Percentiles rank a stretch among this genome's conserved stretches.
Evolutionary conservation across 2,113 vertebrate species (phyloP).

Genomic region (Neomonachus schauinslandi): DNA sequence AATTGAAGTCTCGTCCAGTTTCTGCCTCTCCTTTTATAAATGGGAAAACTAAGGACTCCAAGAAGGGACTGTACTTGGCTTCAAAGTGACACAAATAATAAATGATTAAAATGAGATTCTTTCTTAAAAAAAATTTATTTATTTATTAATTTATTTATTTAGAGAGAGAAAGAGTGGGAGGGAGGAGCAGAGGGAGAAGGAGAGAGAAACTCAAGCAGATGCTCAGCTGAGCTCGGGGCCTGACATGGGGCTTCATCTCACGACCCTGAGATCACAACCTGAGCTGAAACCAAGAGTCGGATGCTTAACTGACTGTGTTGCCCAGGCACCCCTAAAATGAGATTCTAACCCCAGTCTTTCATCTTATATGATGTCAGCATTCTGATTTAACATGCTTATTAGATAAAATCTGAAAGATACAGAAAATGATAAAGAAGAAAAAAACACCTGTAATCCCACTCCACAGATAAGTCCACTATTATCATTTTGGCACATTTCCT

Average conservation of each 20-base stretch:
- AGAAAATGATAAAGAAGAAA: neutral
- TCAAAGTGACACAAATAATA: neutral
- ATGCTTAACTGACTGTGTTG: neutral
- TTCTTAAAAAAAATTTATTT: neutral
- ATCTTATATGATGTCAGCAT: neutral
- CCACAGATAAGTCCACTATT: neutral
- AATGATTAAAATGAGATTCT: neutral
- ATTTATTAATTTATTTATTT: neutral
- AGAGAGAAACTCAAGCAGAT: neutral
- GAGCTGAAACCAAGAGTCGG: neutral
- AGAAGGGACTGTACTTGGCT: neutral
- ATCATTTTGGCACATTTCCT: neutral
- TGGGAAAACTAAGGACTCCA: neutral
- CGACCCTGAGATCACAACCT: neutral
- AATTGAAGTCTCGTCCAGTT: neutral
- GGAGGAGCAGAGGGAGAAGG: neutral
- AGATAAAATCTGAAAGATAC: neutral
- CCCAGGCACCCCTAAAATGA: neutral
- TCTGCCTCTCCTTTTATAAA: neutral
- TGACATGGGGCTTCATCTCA: neutral
- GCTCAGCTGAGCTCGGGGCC: neutral
- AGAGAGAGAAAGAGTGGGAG: neutral
- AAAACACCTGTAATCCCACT: neutral
- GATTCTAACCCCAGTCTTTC: neutral
- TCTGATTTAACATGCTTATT: slow-evolving; percentile 2